A percentile compares a stretch with the other conserved stretches of the same genome.
Conservation (phyloP, 2,113 vertebrate genomes). For the Ailuropoda melanoleuca region DNA sequence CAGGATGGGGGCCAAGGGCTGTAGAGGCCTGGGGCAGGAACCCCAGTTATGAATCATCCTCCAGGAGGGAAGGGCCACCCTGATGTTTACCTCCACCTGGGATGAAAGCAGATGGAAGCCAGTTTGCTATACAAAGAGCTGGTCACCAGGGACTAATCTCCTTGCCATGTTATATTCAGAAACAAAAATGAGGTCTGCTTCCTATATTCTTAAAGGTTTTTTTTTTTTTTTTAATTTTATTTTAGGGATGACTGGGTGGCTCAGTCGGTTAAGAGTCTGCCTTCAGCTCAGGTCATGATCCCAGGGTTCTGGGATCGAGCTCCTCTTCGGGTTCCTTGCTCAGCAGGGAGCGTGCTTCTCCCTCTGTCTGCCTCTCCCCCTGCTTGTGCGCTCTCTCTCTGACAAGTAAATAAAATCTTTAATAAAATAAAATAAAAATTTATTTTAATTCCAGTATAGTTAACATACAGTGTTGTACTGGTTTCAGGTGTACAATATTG, state of each 20-base stretch:
- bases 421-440: not conserved
- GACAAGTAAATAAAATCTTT: not conserved
- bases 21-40: not conserved
- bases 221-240: too few species aligned
- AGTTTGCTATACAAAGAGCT: not conserved
- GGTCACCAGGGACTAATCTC: too few species aligned
- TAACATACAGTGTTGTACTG: not conserved
- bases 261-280: not conserved
- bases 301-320: not conserved
- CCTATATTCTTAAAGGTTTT: not conserved
- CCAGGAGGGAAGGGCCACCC: not conserved
- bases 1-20: not conserved
- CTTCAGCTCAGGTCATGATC: not conserved
- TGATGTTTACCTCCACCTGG: not conserved
- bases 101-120: not conserved
- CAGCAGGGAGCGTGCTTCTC: not conserved
- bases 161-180: not conserved
- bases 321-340: not conserved
- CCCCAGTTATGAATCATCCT: not conserved
- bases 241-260: not conserved
- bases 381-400: not conserved
- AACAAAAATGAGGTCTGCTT: not conserved
- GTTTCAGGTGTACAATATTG: not conserved
- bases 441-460: not conserved
- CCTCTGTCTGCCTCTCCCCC: too few species aligned